These are phyloP conservation scores for Dendroctonus valens DNA, from an alignment of 1,140 invertebrate species.

Conservation along the genomic window DNA sequence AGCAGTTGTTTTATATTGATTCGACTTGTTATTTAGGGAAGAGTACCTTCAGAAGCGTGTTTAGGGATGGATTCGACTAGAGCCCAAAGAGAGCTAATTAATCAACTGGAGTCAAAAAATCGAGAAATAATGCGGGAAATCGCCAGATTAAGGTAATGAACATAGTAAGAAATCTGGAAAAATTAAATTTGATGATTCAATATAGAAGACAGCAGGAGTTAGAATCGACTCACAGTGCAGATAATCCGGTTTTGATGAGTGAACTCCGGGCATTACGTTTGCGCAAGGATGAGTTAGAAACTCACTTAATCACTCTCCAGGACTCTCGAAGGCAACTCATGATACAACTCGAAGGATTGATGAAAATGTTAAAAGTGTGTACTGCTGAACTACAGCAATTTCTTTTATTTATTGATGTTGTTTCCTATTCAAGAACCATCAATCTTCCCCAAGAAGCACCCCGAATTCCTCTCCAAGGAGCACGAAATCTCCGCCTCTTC, in stretches of 20 bases:
- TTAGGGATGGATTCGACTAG: constrained; percentile 77
- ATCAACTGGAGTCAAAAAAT: constrained; percentile 94
- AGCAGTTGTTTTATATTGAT: no score
- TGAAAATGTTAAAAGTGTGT: constrained; percentile 92
- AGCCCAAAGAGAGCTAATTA: constrained; percentile 89
- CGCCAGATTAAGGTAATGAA: constrained; percentile 74
- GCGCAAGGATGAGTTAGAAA: constrained; percentile 92
- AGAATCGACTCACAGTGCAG: constrained; percentile 60
- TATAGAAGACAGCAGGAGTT: constrained; percentile 77
- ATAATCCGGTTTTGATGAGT: constrained; percentile 83
- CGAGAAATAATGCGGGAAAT: constrained; percentile 97
- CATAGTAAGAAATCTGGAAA: background rate
- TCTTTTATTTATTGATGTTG: background rate
- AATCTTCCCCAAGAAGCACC: constrained; percentile 83
- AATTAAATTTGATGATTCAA: background rate
- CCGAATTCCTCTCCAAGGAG: constrained; percentile 90
- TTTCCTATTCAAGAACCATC: constrained; percentile 63
- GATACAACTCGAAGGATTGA: constrained; percentile 93
- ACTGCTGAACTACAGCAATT: background rate
- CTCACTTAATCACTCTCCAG: constrained; percentile 86
- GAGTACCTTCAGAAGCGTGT: constrained; percentile 74
- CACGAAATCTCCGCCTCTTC: constrained; percentile 79
- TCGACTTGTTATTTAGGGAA: constrained; percentile 54
- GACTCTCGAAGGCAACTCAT: constrained; percentile 90
- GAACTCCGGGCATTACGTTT: constrained; percentile 87